Percentiles rank a stretch among this genome's conserved stretches.
Conservation (phyloP, 2,113 vertebrate genomes). For the Ochotona princeps region DNA sequence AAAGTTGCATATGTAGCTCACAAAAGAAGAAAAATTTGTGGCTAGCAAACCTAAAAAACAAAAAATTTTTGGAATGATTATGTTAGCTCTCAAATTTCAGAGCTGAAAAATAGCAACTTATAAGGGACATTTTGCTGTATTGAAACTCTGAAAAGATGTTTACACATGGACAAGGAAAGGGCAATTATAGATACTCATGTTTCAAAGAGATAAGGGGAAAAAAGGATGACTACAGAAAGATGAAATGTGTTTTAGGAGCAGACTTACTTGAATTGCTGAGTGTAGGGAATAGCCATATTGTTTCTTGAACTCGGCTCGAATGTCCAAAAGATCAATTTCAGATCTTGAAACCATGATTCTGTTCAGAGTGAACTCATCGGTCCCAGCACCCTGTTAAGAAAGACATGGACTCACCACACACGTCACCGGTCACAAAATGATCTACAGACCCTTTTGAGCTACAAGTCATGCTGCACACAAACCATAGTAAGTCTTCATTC, state of each 20-base stretch:
- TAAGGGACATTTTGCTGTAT: slow-evolving; percentile 11
- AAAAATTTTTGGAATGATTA: background rate
- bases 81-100: background rate
- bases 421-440: background rate
- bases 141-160: slow-evolving; percentile 45
- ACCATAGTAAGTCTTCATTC: background rate
- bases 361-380: slow-evolving; percentile 89
- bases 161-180: background rate
- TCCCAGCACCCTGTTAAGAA: slow-evolving; percentile 89
- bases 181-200: background rate
- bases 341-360: slow-evolving; percentile 92
- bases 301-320: slow-evolving; percentile 91
- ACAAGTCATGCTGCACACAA: background rate
- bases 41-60: background rate
- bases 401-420: background rate
- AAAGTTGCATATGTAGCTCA: background rate
- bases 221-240: background rate
- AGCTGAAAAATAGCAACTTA: slow-evolving; percentile 36
- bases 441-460: background rate
- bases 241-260: background rate
- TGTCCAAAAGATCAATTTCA: slow-evolving; percentile 92
- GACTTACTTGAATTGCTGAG: slow-evolving; percentile 88
- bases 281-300: slow-evolving; percentile 87
- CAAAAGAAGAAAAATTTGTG: slow-evolving; percentile 38
- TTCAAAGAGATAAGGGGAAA: background rate